Evolutionary conservation across 2,113 vertebrate genomes (phyloP).

Genomic region (Numenius arquata): DNA sequence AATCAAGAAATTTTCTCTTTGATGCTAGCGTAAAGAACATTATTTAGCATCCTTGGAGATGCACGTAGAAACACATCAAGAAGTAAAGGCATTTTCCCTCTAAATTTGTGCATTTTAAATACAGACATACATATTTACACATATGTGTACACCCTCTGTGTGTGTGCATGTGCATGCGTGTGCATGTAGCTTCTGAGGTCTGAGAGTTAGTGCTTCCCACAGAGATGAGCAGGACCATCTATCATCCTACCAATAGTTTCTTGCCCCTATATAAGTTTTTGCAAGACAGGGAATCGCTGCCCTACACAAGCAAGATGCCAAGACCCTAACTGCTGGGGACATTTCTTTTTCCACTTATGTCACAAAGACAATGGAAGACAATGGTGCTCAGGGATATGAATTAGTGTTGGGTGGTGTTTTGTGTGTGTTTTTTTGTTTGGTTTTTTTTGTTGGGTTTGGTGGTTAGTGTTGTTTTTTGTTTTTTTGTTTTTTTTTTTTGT

Average conservation of each 20-base stretch:
- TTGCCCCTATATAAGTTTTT: background rate
- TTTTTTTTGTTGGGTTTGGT: no score
- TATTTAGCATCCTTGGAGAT: background rate
- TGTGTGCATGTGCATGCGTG: background rate
- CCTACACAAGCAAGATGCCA: background rate
- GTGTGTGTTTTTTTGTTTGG: no score
- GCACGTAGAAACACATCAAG: background rate
- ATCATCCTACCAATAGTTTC: background rate
- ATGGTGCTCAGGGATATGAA: no score
- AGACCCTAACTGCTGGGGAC: background rate
- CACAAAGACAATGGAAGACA: background rate
- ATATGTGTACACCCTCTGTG: background rate
- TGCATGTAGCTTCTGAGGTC: background rate
- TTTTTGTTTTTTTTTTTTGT: no score
- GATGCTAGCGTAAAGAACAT: background rate
- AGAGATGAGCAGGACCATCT: background rate
- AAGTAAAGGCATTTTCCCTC: background rate
- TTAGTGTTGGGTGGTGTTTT: no score
- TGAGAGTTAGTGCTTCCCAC: constrained; percentile 23
- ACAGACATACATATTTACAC: background rate
- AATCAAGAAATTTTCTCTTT: background rate
- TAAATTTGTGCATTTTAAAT: constrained; percentile 37
- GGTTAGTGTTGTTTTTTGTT: no score
- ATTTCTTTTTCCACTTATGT: background rate
- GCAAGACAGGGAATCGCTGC: background rate